Percentiles rank a stretch among this genome's conserved stretches.
Evolutionary conservation across 2,797 vertebrate species (phyloP).

Genomic region (Urosaurus nigricauda): DNA sequence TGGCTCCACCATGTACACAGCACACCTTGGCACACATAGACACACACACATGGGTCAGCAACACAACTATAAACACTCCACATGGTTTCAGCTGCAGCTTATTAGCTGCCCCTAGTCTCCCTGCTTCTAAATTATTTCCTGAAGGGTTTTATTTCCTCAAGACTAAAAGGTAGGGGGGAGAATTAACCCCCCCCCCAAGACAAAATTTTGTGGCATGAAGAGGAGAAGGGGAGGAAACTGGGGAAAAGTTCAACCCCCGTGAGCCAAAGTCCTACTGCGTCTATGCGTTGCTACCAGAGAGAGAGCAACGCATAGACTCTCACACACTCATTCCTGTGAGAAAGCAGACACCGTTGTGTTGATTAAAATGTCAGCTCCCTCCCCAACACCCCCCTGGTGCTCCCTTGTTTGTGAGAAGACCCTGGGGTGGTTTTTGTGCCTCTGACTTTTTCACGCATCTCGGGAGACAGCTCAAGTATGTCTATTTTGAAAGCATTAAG

Average conservation of each 20-base stretch:
- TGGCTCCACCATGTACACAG: too few species aligned
- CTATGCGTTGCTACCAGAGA: too few species aligned
- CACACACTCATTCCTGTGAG: not conserved
- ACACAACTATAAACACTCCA: not conserved
- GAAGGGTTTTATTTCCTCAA: constrained; percentile 30
- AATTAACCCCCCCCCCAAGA: not conserved
- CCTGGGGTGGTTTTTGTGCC: not conserved
- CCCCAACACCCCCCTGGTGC: too few species aligned
- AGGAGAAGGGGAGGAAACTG: not conserved
- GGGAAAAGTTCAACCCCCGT: constrained; percentile 1
- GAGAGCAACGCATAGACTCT: too few species aligned
- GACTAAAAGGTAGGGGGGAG: not conserved
- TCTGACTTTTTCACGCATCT: constrained; percentile 17
- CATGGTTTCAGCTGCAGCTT: constrained; percentile 25
- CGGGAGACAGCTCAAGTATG: not conserved
- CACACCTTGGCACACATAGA: too few species aligned
- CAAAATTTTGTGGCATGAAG: not conserved
- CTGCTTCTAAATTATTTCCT: constrained; percentile 36
- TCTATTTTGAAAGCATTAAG: not conserved
- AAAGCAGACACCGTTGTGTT: not conserved
- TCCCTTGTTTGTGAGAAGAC: not conserved
- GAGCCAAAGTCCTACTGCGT: too few species aligned
- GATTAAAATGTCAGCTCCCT: not conserved
- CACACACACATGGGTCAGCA: not conserved
- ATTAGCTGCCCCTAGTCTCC: constrained; percentile 4